Evolutionary conservation across 2,888 invertebrate genomes (phyloP).

Genomic region (Philhelius pedissequus): DNA sequence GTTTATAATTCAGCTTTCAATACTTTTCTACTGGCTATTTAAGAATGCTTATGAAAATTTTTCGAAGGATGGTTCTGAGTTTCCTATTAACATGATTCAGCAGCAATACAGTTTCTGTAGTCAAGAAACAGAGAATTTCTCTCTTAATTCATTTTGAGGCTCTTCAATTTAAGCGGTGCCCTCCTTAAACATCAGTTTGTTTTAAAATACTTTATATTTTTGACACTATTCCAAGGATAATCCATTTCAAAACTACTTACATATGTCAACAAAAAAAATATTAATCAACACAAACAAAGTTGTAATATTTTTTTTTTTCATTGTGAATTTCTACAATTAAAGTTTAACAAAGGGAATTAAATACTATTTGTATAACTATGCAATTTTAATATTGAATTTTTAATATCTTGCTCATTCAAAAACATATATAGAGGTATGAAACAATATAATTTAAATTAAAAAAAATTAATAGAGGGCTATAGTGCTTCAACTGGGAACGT

Average conservation of each 20-base stretch:
- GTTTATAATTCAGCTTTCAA: too few species aligned
- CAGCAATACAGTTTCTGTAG: too few species aligned
- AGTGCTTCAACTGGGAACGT: background rate
- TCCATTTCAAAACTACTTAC: background rate
- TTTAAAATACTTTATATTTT: too few species aligned
- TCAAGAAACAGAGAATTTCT: too few species aligned
- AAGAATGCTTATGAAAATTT: too few species aligned
- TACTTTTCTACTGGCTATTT: too few species aligned
- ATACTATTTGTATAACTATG: slow-evolving; percentile 44
- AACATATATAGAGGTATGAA: slow-evolving; percentile 28
- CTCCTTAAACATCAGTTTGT: too few species aligned
- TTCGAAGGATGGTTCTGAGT: too few species aligned
- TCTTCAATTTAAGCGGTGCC: too few species aligned
- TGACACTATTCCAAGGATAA: background rate
- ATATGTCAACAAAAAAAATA: background rate
- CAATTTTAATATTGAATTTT: slow-evolving; percentile 55
- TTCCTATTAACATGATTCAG: too few species aligned
- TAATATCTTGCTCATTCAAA: slow-evolving; percentile 64
- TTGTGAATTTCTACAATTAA: slow-evolving; percentile 43
- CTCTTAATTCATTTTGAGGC: too few species aligned
- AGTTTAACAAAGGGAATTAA: slow-evolving; percentile 53
- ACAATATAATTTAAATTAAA: background rate
- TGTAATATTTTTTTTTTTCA: background rate
- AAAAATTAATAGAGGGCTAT: background rate
- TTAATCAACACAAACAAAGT: background rate